These are phyloP conservation scores for Baryphthengus martii DNA, from an alignment of 2,113 vertebrate species.

Conservation along the genomic window DNA sequence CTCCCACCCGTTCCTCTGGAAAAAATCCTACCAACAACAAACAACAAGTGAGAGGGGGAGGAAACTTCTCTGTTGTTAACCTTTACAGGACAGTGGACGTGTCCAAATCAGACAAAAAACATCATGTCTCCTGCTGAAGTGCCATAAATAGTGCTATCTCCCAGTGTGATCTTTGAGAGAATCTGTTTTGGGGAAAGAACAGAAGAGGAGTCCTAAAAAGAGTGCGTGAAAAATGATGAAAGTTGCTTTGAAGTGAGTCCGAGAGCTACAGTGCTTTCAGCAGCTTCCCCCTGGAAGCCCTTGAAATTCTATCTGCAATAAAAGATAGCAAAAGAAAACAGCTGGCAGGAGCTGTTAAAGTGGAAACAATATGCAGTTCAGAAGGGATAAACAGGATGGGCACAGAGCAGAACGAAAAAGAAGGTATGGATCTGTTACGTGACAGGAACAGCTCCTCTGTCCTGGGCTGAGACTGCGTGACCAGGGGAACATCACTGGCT, in stretches of 20 bases:
- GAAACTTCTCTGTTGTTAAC: conserved; percentile 70
- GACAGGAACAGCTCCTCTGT: not conserved
- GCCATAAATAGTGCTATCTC: conserved; percentile 77
- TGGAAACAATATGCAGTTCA: conserved; percentile 55
- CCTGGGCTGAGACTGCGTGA: not conserved
- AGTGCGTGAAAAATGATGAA: conserved; percentile 76
- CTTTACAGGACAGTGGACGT: conserved; percentile 74
- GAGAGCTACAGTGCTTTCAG: conserved; percentile 68
- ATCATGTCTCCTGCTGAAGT: conserved; percentile 62
- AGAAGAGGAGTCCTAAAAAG: conserved; percentile 70
- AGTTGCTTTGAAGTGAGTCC: conserved; percentile 78
- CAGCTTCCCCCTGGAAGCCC: conserved; percentile 72
- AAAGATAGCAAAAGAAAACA: conserved; percentile 78
- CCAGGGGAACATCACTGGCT: not conserved
- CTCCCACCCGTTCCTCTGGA: conserved; percentile 12
- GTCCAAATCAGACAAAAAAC: conserved; percentile 71
- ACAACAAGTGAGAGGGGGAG: conserved; percentile 67
- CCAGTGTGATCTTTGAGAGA: conserved; percentile 73
- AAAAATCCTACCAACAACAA: conserved; percentile 47
- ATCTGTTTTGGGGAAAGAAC: conserved; percentile 74
- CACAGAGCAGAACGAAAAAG: conserved; percentile 34
- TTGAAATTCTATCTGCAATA: conserved; percentile 79
- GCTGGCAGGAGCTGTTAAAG: conserved; percentile 67
- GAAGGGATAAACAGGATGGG: conserved; percentile 19
- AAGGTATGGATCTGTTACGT: conserved; percentile 6